Evolutionary conservation across 2,888 invertebrate species (phyloP), one percentile per base, ranked within the genome.

Genomic region (Timema podura): DNA sequence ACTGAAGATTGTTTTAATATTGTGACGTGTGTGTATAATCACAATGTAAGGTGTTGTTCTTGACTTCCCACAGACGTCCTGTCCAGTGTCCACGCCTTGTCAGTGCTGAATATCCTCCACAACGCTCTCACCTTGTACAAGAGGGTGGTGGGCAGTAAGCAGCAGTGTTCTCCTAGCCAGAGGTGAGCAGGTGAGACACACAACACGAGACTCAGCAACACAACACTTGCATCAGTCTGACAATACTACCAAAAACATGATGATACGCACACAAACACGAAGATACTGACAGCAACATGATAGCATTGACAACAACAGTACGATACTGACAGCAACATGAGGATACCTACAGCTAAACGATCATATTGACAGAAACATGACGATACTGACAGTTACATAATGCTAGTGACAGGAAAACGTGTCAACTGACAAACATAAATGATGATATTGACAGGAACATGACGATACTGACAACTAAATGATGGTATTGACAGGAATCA

Each of bases 41-140:
- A 30, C 3, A 1, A 30, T 30, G 30, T 30, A 30, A 30, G 30
- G 1, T 2, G 30, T 1, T 30, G 30, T 30, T 30, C 30, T 30
- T 30, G 30, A 30, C 30, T 30, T 30, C 30, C 30, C 30, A n/a
- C 77, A 80, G 80, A 79, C 67, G 78, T 80, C 46, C 74, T 81
- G 73, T 79, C 79, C 16, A 78, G 77, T 70, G 78, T 79, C 49
- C 82, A 84, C 73, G 84, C 84, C 5, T 79, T 82, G 74, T 81
- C 82, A 72, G 83, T 87, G 64, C 79, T 87, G 70, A 84, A 84
- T 75, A 83, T 85, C 68, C 81, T 87, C 65, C 85, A 86, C 78
- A 86, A 86, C 77, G 83, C 86, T 57, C 83, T 87, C 74, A 87
- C 87, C 7, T 82, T 86, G 79, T 86, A 87, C 77, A 86, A 87